Base-by-base conservation (phyloP, 2,797 vertebrate genomes). In the Notamacropus eugenii region DNA sequence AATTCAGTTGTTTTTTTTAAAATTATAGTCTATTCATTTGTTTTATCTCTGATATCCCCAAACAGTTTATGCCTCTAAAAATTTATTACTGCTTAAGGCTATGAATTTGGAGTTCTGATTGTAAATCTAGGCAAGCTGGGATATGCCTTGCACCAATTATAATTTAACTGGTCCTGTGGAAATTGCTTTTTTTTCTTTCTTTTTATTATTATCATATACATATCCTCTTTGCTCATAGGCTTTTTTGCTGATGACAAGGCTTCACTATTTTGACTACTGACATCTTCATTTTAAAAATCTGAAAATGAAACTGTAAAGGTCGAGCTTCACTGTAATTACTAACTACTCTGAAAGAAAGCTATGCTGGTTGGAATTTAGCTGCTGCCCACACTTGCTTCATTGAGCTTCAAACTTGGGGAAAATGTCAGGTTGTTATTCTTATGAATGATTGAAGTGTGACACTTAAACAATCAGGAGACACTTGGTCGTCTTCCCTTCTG, bases 231-330 rank as follows among this genome's bases (percentile, higher is more conserved):
- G 93, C 97, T 97, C 97, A 93, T 93, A 95, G 96, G 95, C 82
- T 2, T 97, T 97, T 97, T 97, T 94, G 56, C 91, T 92, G 54
- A 97, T 97, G 97, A 98, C 97, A 98, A 97, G 52, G 6, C 94
- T 96, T 95, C 96, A 95, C 95, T 97, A 96, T 98, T 98, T 96
- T 97, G 95, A 97, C 97, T 97, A 93, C 92, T 6, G 59, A 97
- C 96, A 95, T 97, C 98, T 98, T 98, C 96, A 98, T 98, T 98
- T 97, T 92, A 96, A 97, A 98, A 97, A 94, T 93, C 91, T 90
- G 94, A 97, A 96, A 97, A 97, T 96, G 96, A 97, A 98, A 96
- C 92, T 58, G 58, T 94, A 97, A 98, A 98, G 98, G 97, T 97
- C 96, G 97, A 92, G 91, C 96, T 97, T 97, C 97, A 95, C 91